Percentiles rank a stretch among this genome's conserved stretches.
These are phyloP conservation scores for Eueremaeus valkanovi DNA, from an alignment of 2,888 invertebrate genomes.

Conservation along the genomic window DNA sequence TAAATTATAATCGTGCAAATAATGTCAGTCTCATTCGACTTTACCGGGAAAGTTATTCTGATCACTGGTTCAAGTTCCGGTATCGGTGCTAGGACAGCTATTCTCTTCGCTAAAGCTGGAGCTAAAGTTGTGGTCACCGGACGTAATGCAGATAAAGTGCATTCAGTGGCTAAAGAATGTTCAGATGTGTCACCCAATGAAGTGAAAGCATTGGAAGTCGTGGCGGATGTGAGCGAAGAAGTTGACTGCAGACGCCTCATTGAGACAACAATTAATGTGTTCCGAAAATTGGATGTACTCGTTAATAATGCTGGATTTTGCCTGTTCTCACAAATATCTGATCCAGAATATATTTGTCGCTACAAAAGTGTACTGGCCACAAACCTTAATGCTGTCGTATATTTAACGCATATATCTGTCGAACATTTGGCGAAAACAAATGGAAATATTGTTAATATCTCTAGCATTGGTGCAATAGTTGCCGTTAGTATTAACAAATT, in stretches of 20 bases:
- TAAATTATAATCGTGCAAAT: too few species aligned
- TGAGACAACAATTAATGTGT: conserved; percentile 19
- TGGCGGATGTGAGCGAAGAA: conserved; percentile 32
- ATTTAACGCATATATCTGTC: neutral
- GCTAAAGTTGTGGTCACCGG: conserved; percentile 4
- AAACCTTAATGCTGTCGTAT: conserved; percentile 23
- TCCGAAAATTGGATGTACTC: conserved; percentile 38
- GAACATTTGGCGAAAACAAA: conserved; percentile 36
- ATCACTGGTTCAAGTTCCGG: neutral
- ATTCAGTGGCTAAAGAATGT: neutral
- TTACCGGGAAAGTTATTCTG: neutral
- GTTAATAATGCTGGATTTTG: conserved; percentile 38
- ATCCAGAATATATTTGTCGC: conserved; percentile 13
- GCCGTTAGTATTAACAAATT: conserved; percentile 32
- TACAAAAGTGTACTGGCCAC: conserved; percentile 9
- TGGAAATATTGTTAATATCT: conserved; percentile 39
- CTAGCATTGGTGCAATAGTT: neutral
- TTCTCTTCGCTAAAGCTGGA: neutral
- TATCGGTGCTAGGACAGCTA: neutral
- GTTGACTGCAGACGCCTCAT: conserved; percentile 36
- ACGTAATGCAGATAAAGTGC: neutral
- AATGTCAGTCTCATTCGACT: neutral
- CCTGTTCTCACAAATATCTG: neutral
- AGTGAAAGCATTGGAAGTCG: conserved; percentile 29
- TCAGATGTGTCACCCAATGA: neutral